phyloP scores from a whole-genome alignment of 2,113 vertebrate genomes.

The Corvus moneduloides region DNA sequence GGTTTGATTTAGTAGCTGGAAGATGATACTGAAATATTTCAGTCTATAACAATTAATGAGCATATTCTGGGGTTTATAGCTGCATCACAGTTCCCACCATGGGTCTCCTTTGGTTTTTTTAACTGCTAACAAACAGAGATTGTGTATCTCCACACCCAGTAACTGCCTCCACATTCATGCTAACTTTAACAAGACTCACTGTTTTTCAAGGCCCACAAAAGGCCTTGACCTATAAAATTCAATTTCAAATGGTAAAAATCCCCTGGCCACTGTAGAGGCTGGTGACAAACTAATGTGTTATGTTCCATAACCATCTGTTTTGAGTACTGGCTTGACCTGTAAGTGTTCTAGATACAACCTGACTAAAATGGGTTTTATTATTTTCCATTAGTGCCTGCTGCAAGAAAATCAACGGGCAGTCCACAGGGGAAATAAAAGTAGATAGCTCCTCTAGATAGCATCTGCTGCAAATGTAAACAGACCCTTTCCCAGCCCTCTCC shows the following conservation, averaged over 20 bases:
- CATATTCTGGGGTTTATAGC: background rate
- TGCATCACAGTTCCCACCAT: background rate
- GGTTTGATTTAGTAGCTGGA: constrained; percentile 12
- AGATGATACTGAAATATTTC: background rate
- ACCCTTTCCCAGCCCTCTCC: constrained; percentile 20
- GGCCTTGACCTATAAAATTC: constrained; percentile 69
- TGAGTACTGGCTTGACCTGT: constrained; percentile 74
- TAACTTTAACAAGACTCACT: constrained; percentile 29
- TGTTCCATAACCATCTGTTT: constrained; percentile 68
- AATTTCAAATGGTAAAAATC: constrained; percentile 73
- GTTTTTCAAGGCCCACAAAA: constrained; percentile 53
- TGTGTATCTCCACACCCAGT: background rate
- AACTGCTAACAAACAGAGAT: constrained; percentile 43
- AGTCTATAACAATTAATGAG: constrained; percentile 44
- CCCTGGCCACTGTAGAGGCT: constrained; percentile 44
- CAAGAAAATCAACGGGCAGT: constrained; percentile 69
- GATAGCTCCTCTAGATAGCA: constrained; percentile 26
- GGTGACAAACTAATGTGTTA: constrained; percentile 68
- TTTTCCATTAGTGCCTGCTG: constrained; percentile 74
- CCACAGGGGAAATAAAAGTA: constrained; percentile 74
- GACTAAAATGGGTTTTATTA: constrained; percentile 77
- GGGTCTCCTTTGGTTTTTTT: background rate
- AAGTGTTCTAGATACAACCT: constrained; percentile 72
- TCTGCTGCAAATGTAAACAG: constrained; percentile 60
- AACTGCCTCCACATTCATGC: constrained; percentile 6